Evolutionary conservation across 1,140 invertebrate genomes (phyloP), one percentile per base, ranked within the genome.

Genomic region (Drosophila athabasca): DNA sequence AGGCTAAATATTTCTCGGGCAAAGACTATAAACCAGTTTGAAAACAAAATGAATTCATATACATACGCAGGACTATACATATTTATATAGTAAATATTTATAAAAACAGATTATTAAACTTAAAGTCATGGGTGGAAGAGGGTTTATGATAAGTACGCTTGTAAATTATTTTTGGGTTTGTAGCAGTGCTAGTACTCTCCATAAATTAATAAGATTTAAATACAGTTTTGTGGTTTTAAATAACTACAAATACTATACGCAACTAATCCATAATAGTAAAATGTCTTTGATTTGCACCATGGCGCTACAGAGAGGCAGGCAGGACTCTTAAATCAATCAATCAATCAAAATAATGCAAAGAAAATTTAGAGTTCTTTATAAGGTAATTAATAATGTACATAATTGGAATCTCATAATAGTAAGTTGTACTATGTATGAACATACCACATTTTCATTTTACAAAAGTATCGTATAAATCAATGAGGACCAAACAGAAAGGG

Each of bases 181-280:
- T 70, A 46, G 24, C 41, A 9, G 8, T 35, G 31, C 8, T 35
- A 35, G 6, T 35, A 22, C 8, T 49, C 75, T 61, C 52, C 72
- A 87, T 85, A 81, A 78, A 85, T 87, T 81, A 85, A 87, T 85
- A 85, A 69, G 78, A 85, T 71, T 85, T 87, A 81, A 85, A 85
- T 85, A 85, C 81, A 75, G 54, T 81, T 83, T 84, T 85, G 82
- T 87, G 82, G 81, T 73, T 77, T 84, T 62, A 50, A 72, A 62
- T 60, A 67, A 29, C 44, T 73, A 73, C 68, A 76, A 84, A 85
- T 84, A 84, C 80, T 82, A 44, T 66, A 41, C 48, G 66, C 70
- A 48, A 71, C 67, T 57, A 60, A 43, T 76, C 46, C 62, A 62
- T 55, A 65, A 29, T 59, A 48, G 43, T 62, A 59, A 64, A 41